These are phyloP conservation scores for Ivindomyrus marchei DNA, from an alignment of 2,113 vertebrate species.

Conservation along the genomic window DNA sequence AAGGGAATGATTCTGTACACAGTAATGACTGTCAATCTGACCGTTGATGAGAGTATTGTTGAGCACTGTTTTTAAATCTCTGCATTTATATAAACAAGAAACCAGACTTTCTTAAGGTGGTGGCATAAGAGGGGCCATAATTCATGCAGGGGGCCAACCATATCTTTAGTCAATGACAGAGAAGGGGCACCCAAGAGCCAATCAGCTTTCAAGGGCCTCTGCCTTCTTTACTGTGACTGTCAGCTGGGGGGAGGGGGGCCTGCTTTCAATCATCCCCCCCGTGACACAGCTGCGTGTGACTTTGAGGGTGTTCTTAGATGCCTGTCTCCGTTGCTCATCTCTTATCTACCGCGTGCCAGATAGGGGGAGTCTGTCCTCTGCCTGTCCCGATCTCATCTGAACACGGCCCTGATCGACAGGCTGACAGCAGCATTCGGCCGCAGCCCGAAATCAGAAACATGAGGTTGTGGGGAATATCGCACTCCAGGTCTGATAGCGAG, in stretches of 20 bases:
- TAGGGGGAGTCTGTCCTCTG: slow-evolving; percentile 67
- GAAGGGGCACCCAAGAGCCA: neutral
- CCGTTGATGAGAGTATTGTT: neutral
- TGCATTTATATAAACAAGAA: neutral
- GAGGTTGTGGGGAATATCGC: slow-evolving; percentile 24
- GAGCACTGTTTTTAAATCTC: neutral
- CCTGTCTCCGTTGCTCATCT: slow-evolving; percentile 43
- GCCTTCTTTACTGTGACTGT: neutral
- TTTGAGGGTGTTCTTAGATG: slow-evolving; percentile 41
- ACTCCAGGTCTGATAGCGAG: slow-evolving; percentile 4
- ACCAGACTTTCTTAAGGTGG: neutral
- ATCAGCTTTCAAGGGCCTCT: neutral
- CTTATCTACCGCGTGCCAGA: slow-evolving; percentile 66
- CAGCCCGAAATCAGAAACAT: slow-evolving; percentile 47
- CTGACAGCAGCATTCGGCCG: slow-evolving; percentile 61
- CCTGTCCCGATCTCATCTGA: slow-evolving; percentile 68
- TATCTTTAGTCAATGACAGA: neutral
- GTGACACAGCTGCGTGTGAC: slow-evolving; percentile 26
- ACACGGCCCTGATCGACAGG: slow-evolving; percentile 72
- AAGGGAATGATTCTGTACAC: neutral
- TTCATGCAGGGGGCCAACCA: neutral
- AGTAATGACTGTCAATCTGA: neutral
- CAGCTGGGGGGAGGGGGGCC: neutral
- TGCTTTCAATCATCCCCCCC: slow-evolving; percentile 17
- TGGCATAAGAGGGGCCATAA: neutral